A percentile compares a stretch with the other conserved stretches of the same genome.
Conservation (phyloP, 2,113 vertebrate species). For the Hyaena hyaena region DNA sequence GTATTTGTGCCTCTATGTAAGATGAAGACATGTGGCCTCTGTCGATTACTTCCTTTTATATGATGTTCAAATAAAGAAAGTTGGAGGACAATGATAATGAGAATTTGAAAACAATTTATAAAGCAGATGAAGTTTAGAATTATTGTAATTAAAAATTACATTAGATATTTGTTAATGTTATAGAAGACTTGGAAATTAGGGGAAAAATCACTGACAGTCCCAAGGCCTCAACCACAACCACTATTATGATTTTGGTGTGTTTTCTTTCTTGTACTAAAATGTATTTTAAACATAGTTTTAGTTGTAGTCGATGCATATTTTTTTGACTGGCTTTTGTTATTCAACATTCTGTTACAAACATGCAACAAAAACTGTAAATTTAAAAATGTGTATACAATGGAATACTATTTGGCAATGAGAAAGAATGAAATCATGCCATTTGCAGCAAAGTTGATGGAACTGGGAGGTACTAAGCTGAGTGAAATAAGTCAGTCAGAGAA, state of each 20-base stretch:
- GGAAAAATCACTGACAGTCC: not conserved
- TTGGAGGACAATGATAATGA: not conserved
- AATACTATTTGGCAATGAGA: no score
- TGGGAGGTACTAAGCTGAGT: no score
- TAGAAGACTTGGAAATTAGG: conserved; percentile 18
- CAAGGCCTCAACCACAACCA: not conserved
- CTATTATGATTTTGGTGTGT: not conserved
- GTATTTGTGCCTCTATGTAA: conserved; percentile 40
- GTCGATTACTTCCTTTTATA: conserved; percentile 49
- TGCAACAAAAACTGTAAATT: not conserved
- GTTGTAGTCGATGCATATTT: not conserved
- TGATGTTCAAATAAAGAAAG: conserved; percentile 28
- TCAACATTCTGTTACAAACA: not conserved
- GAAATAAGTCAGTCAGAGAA: no score
- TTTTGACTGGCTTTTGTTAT: conserved; percentile 17
- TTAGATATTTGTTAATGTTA: not conserved
- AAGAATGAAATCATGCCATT: no score
- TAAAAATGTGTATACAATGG: no score
- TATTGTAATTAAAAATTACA: conserved; percentile 61
- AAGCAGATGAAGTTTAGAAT: conserved; percentile 17
- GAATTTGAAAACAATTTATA: conserved; percentile 15
- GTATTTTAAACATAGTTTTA: not conserved
- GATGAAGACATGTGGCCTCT: not conserved
- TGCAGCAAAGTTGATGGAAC: no score
- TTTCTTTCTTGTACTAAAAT: conserved; percentile 25